phyloP scores from a whole-genome alignment of 2,797 vertebrate species.

The Brotula barbata region DNA sequence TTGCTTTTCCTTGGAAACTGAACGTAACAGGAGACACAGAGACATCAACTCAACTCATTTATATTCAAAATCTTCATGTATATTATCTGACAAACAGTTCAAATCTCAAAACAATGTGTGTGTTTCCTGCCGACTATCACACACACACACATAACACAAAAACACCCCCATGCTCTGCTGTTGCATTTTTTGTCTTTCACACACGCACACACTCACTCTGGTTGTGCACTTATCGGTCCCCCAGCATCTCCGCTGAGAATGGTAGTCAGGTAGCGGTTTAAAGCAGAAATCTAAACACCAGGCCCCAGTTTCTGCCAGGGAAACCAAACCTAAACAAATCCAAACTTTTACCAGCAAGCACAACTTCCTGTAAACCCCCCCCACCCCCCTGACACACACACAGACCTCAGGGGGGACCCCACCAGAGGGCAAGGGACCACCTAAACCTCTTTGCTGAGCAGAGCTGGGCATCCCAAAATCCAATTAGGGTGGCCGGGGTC shows the following conservation, averaged over 20 bases:
- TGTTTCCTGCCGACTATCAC: neutral
- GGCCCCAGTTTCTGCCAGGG: conserved; percentile 41
- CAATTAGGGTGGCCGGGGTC: conserved; percentile 66
- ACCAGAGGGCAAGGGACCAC: conserved; percentile 39
- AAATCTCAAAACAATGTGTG: too few relatives aligned
- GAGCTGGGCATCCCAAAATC: conserved; percentile 63
- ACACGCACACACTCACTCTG: conserved; percentile 20
- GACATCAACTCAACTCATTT: conserved; percentile 9
- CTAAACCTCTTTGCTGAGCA: conserved; percentile 54
- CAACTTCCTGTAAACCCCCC: conserved; percentile 66
- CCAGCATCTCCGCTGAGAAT: conserved; percentile 49
- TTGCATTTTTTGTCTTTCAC: neutral
- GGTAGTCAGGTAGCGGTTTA: conserved; percentile 53
- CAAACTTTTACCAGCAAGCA: conserved; percentile 69
- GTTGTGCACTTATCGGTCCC: conserved; percentile 8
- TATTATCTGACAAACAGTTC: too few relatives aligned
- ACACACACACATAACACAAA: neutral
- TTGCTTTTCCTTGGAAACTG: neutral
- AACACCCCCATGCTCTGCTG: neutral
- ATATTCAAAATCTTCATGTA: too few relatives aligned
- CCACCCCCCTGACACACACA: conserved; percentile 18
- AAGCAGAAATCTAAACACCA: conserved; percentile 67
- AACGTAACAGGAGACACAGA: conserved; percentile 6
- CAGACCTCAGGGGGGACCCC: conserved; percentile 32
- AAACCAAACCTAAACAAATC: conserved; percentile 34